phyloP scores from a whole-genome alignment of 37 sponge, comb jelly and placozoan genomes.

The Hexactinellida sp. region DNA sequence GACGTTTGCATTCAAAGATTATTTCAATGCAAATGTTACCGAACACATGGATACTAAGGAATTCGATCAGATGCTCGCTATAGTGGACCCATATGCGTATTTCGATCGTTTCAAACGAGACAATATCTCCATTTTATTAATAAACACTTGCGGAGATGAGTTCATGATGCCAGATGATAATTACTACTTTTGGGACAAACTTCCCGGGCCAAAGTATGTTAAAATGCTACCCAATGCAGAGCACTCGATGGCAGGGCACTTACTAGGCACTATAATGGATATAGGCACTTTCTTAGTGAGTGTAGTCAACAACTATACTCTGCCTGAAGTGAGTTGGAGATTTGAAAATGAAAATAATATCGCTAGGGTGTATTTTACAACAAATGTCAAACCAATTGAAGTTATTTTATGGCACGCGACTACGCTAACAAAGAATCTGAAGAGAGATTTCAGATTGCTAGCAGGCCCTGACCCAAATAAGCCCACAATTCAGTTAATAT shows the following conservation, averaged over 20 bases:
- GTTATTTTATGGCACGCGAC: constrained; percentile 58
- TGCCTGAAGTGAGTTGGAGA: constrained; percentile 1
- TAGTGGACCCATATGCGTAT: constrained; percentile 67
- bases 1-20: constrained; percentile 86
- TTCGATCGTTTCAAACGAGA: constrained; percentile 23
- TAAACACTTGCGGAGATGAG: constrained; percentile 76
- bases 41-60: constrained; percentile 33
- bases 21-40: constrained; percentile 54
- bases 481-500: constrained; percentile 52
- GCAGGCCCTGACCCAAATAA: constrained; percentile 32
- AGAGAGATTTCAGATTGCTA: constrained; percentile 65
- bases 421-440: constrained; percentile 37
- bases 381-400: constrained; percentile 31
- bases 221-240: constrained; percentile 79
- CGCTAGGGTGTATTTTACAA: not conserved
- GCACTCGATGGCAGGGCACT: constrained; percentile 54
- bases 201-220: constrained; percentile 47
- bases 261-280: constrained; percentile 24
- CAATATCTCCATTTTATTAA: constrained; percentile 65
- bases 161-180: constrained; percentile 77
- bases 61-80: constrained; percentile 21
- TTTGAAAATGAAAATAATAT: constrained; percentile 18
- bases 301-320: not conserved
- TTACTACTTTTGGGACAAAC: constrained; percentile 57
- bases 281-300: constrained; percentile 27